Evolutionary conservation across 2,113 vertebrate species (phyloP), one percentile per base, ranked within the genome.

Genomic region (Erythrocercus mccallii): DNA sequence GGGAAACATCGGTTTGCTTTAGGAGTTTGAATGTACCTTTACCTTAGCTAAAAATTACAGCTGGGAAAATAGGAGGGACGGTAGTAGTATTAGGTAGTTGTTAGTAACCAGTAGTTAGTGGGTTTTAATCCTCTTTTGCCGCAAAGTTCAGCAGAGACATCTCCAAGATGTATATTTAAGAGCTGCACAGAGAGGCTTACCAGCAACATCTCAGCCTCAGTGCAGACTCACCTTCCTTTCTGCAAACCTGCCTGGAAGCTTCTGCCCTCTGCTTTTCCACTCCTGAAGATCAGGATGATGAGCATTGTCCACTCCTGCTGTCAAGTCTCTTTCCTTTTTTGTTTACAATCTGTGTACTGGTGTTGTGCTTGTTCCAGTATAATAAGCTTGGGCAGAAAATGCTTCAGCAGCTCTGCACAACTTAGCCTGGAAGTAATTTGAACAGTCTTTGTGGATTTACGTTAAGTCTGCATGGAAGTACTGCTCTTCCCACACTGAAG

Each of bases 401-500:
- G 6, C 21, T 72, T 83, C 33, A 54, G 23, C 58, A 50, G 18
- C 44, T 45, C 33, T 83, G 6, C 6, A 33, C 28, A 42, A 68
- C 22, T 54, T 53, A 64, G 12, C 25, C 23, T 72, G 68, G 28
- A 10, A 50, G 25, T 80, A 24, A 7, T 18, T 47, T 83, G 23
- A 58, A 30, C 8, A 50, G 23, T 47, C 30, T 35, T 53, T 11
- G 4, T 30, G 35, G 53, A 15, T 54, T 60, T n/a, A 19, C 24
- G 9, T 80, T 72, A 57, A 50, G 72, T 64, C 23, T 15, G 0
- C 0, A 0, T 56, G 30, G 22, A 86, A 64, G 9, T 70, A 22
- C 53, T 71, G 15, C 12, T 72, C 24, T 76, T 66, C 28, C 28
- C 25, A 45, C 11, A 3, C 23, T 6, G 3, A 10, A 64, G 30